These are phyloP conservation scores for Tipula confusa DNA, from an alignment of 2,888 invertebrate species.

Conservation along the genomic window DNA sequence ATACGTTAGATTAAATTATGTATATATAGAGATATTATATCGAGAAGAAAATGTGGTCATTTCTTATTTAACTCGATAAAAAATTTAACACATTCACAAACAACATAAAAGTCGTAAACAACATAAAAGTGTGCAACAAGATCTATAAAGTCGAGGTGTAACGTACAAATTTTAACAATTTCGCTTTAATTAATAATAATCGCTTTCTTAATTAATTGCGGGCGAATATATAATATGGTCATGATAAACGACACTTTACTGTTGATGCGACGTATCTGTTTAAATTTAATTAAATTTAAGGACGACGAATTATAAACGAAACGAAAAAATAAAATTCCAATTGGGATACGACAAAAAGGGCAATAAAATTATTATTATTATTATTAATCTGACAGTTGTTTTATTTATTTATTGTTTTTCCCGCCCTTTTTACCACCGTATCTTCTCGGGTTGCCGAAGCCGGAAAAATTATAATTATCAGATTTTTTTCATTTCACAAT, in stretches of 20 bases:
- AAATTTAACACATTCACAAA: not conserved
- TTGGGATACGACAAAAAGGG: not conserved
- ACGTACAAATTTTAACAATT: not conserved
- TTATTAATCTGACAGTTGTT: constrained; percentile 9
- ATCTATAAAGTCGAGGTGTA: not conserved
- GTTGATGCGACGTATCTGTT: not conserved
- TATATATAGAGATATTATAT: not conserved
- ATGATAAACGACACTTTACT: constrained; percentile 3
- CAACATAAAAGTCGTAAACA: not conserved
- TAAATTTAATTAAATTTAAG: constrained; percentile 6
- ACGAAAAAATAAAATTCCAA: not conserved
- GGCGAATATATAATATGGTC: not conserved
- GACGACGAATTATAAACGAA: no score
- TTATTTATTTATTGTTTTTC: not conserved
- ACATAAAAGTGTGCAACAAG: not conserved
- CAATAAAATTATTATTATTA: not conserved
- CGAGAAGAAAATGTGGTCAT: no score
- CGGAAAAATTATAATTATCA: not conserved
- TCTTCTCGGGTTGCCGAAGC: not conserved
- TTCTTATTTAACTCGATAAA: not conserved
- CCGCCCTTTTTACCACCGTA: not conserved
- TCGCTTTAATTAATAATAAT: not conserved
- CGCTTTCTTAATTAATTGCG: constrained; percentile 17
- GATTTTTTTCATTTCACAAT: not conserved
- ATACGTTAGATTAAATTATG: not conserved